A percentile compares a stretch with the other conserved stretches of the same genome.
Evolutionary conservation across 2,797 vertebrate genomes (phyloP).

Genomic region (Characodon lateralis): DNA sequence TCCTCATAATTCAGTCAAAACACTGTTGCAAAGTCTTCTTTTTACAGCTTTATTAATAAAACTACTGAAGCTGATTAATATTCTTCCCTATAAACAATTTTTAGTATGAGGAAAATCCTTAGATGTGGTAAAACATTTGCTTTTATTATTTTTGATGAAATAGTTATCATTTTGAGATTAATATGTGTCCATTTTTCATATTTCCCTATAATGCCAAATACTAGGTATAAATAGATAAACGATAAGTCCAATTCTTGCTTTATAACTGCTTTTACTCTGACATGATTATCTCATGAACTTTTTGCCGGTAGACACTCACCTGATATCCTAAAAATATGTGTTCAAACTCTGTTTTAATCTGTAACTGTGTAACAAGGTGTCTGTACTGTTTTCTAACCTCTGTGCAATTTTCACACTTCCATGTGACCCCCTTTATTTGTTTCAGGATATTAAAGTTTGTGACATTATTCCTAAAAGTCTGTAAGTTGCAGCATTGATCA

Average conservation of each 20-base stretch:
- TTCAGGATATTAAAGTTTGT: too few species aligned
- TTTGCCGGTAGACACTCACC: too few species aligned
- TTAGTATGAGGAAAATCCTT: conserved; percentile 58
- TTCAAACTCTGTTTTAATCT: neutral
- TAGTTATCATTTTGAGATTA: conserved; percentile 50
- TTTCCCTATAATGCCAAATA: neutral
- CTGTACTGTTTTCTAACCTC: too few species aligned
- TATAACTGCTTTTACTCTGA: neutral
- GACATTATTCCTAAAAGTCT: too few species aligned
- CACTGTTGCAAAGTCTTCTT: conserved; percentile 43
- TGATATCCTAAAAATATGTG: too few species aligned
- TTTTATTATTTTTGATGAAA: conserved; percentile 29
- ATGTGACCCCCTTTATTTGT: too few species aligned
- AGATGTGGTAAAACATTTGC: conserved; percentile 34
- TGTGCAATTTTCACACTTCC: too few species aligned
- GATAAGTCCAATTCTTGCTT: neutral
- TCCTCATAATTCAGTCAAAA: conserved; percentile 59
- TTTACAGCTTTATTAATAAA: conserved; percentile 46
- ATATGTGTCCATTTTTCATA: conserved; percentile 43
- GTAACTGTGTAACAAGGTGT: neutral
- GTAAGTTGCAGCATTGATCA: neutral
- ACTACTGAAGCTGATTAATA: conserved; percentile 63
- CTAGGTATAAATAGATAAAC: neutral
- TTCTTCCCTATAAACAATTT: conserved; percentile 56
- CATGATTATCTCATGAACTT: neutral